Percentiles rank a stretch among this genome's conserved stretches.
Evolutionary conservation across 1,140 invertebrate species (phyloP).

Genomic region (Diploscapter pachys): DNA sequence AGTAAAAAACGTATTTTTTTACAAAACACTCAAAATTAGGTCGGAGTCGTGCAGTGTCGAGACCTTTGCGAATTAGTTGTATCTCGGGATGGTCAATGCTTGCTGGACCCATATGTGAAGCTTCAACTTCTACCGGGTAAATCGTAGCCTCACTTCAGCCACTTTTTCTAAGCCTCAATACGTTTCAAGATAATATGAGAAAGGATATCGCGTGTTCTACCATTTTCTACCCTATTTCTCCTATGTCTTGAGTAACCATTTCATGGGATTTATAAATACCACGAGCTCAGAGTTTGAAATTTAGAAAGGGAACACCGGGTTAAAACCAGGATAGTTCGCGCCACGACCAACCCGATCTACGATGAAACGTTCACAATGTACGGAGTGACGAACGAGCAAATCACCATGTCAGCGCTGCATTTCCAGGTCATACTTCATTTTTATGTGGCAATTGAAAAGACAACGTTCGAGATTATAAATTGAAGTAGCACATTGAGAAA

Average conservation of each 20-base stretch:
- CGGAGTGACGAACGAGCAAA: slow-evolving; percentile 77
- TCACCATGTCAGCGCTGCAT: slow-evolving; percentile 80
- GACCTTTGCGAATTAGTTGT: slow-evolving; percentile 49
- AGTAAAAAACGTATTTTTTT: neutral
- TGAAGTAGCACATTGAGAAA: slow-evolving; percentile 35
- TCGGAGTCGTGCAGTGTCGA: slow-evolving; percentile 48
- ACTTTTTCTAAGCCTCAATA: neutral
- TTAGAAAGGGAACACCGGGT: slow-evolving; percentile 81
- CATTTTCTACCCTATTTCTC: too few relatives aligned
- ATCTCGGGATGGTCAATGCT: slow-evolving; percentile 35
- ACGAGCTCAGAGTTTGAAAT: neutral
- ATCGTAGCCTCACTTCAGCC: neutral
- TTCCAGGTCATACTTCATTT: slow-evolving; percentile 76
- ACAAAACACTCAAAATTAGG: slow-evolving; percentile 27
- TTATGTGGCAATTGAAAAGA: slow-evolving; percentile 69
- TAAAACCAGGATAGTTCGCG: slow-evolving; percentile 87
- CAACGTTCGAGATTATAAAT: neutral
- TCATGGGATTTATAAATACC: too few relatives aligned
- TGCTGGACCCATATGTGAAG: slow-evolving; percentile 84
- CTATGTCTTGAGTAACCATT: too few relatives aligned
- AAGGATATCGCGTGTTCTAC: neutral
- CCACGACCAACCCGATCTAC: slow-evolving; percentile 85
- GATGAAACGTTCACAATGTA: slow-evolving; percentile 96
- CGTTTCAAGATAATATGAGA: neutral
- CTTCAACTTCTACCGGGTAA: slow-evolving; percentile 75